Conservation (phyloP, 2,113 vertebrate species). For the Chitala chitala region DNA sequence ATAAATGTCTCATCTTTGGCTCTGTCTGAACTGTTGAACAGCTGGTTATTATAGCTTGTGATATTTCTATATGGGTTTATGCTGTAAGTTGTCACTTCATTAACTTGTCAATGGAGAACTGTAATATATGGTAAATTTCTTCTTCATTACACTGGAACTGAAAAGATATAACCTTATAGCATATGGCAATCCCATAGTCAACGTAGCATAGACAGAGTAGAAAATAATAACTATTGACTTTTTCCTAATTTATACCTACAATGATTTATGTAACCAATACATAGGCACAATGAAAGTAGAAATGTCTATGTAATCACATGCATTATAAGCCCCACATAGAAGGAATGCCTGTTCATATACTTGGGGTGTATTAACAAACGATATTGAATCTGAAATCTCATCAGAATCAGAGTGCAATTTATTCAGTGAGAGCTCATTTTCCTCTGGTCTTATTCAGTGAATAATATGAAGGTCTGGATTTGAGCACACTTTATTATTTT, state of each 20-base stretch:
- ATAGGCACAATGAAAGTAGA: background rate
- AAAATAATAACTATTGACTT: constrained; percentile 29
- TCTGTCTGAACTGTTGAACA: background rate
- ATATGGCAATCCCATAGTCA: background rate
- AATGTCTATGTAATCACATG: background rate
- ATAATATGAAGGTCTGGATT: no score
- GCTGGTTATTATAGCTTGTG: background rate
- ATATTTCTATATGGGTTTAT: background rate
- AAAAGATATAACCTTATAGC: background rate
- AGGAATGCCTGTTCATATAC: background rate
- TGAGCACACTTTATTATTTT: constrained; percentile 11
- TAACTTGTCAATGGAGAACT: no score
- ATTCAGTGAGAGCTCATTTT: background rate
- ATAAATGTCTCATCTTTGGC: background rate
- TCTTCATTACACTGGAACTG: background rate
- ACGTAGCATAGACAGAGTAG: background rate
- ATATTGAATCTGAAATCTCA: background rate
- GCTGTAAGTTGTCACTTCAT: background rate
- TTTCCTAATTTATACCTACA: constrained; percentile 32
- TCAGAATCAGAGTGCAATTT: background rate
- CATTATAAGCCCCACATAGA: background rate
- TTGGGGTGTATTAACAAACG: background rate
- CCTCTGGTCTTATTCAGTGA: background rate
- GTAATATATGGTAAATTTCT: background rate
- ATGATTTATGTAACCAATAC: constrained; percentile 32